Evolutionary conservation across 2,797 vertebrate genomes (phyloP), one percentile per base, ranked within the genome.

Genomic region (Tapirus indicus): DNA sequence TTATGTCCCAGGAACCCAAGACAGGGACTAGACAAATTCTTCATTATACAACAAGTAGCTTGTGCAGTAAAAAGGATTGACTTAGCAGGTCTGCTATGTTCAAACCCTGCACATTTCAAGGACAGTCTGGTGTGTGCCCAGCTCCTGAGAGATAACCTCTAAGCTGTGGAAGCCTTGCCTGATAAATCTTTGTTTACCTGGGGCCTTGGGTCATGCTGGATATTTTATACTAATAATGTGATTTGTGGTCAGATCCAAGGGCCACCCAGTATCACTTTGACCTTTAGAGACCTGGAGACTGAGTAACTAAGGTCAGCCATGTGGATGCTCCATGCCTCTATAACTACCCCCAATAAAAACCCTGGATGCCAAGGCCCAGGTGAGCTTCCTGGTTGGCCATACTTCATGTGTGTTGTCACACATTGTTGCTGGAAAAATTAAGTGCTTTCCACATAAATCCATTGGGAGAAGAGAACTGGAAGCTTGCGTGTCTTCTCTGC

Each of bases 261-360:
- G 32, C 32, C 23, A 29, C 29, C 35, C 41, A n/a, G 13, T 38
- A 44, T 75, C 85, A 44, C 82, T 47, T n/a, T 66, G 74, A 82
- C 66, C 52, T 95, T 84, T 83, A 27, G 69, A 79, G 17, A 79
- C 38, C 74, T n/a, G 49, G 62, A 89, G 72, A 47, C 25, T 6
- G n/a, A 54, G 35, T 75, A 47, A 52, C n/a, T 44, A 7, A 78
- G 47, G 52, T 56, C 11, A 74, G 14, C 17, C 49, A 14, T 12
- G 21, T 1, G 10, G 62, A 25, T 27, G 17, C 32, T 3, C 60
- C 18, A 17, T 0, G 1, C 18, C 29, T 35, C 29, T 25, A 4
- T 13, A 9, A 52, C 49, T 35, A 21, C 10, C 60, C 7, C 60
- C 7, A 35, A 10, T 21, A 60, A 58, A 68, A 49, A 32, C 41